phyloP scores from a whole-genome alignment of 2,113 vertebrate species.

The Leiothrix lutea region DNA sequence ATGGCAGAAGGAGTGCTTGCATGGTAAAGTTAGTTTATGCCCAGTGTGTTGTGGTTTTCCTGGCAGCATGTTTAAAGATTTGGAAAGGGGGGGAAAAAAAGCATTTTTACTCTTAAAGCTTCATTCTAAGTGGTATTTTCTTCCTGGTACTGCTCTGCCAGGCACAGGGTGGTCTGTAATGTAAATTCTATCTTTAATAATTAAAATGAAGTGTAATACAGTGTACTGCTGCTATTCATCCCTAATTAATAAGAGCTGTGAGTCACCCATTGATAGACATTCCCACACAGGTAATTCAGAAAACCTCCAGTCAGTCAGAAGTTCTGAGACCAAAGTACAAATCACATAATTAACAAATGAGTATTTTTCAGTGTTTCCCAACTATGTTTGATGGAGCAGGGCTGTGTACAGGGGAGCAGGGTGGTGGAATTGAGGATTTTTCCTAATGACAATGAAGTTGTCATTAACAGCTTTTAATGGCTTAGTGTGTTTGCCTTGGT shows the following conservation, averaged over 20 bases:
- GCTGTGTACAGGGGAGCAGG: background rate
- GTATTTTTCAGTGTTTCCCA: background rate
- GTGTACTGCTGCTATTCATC: background rate
- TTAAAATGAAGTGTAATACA: background rate
- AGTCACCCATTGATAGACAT: background rate
- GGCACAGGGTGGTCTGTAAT: background rate
- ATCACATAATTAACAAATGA: background rate
- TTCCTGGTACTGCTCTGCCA: background rate
- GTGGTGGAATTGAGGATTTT: background rate
- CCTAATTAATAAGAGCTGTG: background rate
- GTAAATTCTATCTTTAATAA: background rate
- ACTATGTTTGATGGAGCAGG: background rate
- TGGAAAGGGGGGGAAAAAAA: background rate
- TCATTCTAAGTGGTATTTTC: background rate
- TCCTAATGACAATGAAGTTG: background rate
- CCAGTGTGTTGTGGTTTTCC: background rate
- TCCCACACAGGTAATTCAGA: background rate
- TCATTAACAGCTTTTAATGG: background rate
- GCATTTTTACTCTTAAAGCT: background rate
- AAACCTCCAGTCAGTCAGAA: background rate
- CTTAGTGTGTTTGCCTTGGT: background rate
- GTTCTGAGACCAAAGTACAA: background rate
- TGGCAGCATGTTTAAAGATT: background rate
- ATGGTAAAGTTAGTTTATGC: slow-evolving; percentile 80
- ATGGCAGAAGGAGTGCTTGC: slow-evolving; percentile 91